Evolutionary conservation across 2,113 vertebrate species (phyloP), one percentile per base, ranked within the genome.

Genomic region (Glaucomys volans): DNA sequence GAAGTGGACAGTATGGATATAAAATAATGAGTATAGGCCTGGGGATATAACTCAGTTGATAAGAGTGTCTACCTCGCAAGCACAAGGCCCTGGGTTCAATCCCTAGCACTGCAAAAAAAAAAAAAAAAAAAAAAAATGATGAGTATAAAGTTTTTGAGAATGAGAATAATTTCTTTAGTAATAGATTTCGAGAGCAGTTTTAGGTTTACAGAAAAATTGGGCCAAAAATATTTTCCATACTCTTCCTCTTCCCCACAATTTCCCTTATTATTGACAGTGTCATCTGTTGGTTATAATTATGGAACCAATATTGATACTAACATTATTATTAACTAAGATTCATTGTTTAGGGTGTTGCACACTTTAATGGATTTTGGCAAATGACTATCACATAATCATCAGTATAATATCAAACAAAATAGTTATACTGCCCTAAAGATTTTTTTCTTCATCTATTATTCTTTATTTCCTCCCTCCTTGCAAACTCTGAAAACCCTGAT

Each of bases 141-240:
- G 6, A 50, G 50, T 62, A 30, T 37, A 72, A 26, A 5, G 2
- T 57, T 90, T 97, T n/a, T 90, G 62, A 95, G 24, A 30, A 50
- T 20, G 94, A n/a, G n/a, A 76, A 54, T 40, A 28, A 4, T 72
- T 80, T 71, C 69, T 71, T 30, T 24, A 57, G 74, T 62, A 84
- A 66, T 35, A 37, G 30, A 62, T 71, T 86, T 97, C 59, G 47
- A 87, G 17, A 72, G 16, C 47, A 92, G 17, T 87, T 92, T 93
- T 83, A 72, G 47, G 52, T 76, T 94, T 57, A 30, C 0, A 66
- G 79, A 59, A 59, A 72, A 94, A 57, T 26, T 67, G 32, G 30
- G 30, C n/a, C 40, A 40, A 40, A 92, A 89, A 22, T 76, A 35
- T 40, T 64, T 57, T 17, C 20, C 12, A 4, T 54, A 57, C 11